Evolutionary conservation across 2,797 vertebrate species (phyloP), one percentile per base, ranked within the genome.

Genomic region (Sebastes paucispinis): DNA sequence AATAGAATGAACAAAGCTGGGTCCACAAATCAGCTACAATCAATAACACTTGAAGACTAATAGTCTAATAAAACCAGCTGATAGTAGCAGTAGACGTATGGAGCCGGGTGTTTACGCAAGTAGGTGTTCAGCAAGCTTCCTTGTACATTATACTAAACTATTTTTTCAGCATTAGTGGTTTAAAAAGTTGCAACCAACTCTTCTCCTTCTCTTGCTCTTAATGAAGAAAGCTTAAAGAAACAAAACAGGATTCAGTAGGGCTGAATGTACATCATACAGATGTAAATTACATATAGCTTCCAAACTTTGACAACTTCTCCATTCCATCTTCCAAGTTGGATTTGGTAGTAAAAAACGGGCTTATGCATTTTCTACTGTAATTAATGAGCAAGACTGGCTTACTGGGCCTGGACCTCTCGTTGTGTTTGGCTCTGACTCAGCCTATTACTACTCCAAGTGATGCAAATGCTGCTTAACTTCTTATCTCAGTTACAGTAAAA

Each of bases 381-480:
- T 78, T 74, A 88, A 77, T 74, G 31, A 82, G 58, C 36, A 65
- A 74, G 4, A 4, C 77, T 72, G 73, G 66, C 75, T 85, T 75
- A 54, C 63, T 69, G 27, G 76, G 29, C 68, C 59, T 64, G 65
- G 79, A 82, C 79, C 65, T 82, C 75, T 79, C 73, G 55, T 60
- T 76, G 74, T 78, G 62, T 81, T 70, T 83, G 75, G 73, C 81
- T 81, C 58, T 4, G 64, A 73, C n/a, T 77, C 75, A 69, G 62
- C 77, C 63, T 62, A 69, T 84, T 71, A 76, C 50, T 34, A 69
- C 50, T 77, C 59, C 43, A 73, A 79, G 20, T 77, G 73, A 82
- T 79, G 58, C 74, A 82, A 86, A 88, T 82, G 54, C 81, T 73
- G 52, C 75, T 81, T 68, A 81, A 62, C 68, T 59, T 50, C 31